phyloP scores from a whole-genome alignment of 2,888 invertebrate species.

The Drosophila phalerata region DNA sequence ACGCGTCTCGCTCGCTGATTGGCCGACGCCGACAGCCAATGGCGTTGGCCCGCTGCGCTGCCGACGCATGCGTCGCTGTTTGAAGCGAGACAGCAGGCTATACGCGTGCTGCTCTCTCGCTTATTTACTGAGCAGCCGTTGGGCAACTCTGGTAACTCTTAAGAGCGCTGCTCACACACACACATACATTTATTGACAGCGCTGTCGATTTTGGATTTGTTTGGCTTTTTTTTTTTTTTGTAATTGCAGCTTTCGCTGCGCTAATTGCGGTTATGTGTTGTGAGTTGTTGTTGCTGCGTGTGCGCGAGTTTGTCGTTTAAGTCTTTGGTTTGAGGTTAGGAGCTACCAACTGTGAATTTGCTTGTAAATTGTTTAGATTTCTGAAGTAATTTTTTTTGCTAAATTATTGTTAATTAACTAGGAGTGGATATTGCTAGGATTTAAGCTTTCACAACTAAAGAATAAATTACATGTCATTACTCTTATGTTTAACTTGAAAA shows the following conservation, averaged over 20 bases:
- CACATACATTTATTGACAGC: slow-evolving; percentile 42
- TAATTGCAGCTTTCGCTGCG: slow-evolving; percentile 57
- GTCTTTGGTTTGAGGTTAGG: slow-evolving; percentile 74
- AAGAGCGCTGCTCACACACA: slow-evolving; percentile 6
- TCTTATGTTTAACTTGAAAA: neutral
- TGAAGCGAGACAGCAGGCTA: slow-evolving; percentile 33
- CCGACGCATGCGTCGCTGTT: slow-evolving; percentile 63
- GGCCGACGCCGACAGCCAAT: slow-evolving; percentile 43
- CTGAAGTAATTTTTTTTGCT: neutral
- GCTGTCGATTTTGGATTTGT: slow-evolving; percentile 58
- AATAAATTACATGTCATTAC: neutral
- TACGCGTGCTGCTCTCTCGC: slow-evolving; percentile 40
- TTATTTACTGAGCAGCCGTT: slow-evolving; percentile 53
- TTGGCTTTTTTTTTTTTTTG: slow-evolving; percentile 15
- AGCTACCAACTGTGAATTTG: neutral
- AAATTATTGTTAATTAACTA: neutral
- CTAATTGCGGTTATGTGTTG: slow-evolving; percentile 60
- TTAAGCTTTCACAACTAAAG: neutral
- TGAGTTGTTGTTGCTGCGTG: slow-evolving; percentile 28
- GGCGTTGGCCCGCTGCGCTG: slow-evolving; percentile 28
- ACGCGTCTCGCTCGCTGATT: slow-evolving; percentile 37
- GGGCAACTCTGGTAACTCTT: slow-evolving; percentile 39
- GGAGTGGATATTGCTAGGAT: neutral
- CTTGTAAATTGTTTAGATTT: neutral
- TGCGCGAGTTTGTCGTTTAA: slow-evolving; percentile 71